Evolutionary conservation across 1,140 invertebrate genomes (phyloP).

Genomic region (Physella acuta): DNA sequence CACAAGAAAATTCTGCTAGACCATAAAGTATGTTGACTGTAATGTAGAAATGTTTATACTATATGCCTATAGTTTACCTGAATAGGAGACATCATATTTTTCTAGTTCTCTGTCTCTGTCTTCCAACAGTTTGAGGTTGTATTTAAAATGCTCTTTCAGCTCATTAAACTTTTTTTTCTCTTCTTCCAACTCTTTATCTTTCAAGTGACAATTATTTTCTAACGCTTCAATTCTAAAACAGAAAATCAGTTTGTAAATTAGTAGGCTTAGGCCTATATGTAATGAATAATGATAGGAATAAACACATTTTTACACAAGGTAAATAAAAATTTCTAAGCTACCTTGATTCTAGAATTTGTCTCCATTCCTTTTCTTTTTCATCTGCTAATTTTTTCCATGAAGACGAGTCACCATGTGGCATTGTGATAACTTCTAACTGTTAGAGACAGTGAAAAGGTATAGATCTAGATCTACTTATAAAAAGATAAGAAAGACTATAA

Average conservation of each 20-base stretch:
- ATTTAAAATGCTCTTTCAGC: conserved; percentile 59
- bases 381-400: conserved; percentile 51
- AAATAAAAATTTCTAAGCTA: conserved; percentile 28
- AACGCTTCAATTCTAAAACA: conserved; percentile 44
- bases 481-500: no score
- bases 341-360: conserved; percentile 52
- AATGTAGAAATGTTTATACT: no score
- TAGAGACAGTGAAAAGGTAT: no score
- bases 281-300: not conserved
- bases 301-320: not conserved
- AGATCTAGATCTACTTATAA: no score
- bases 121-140: conserved; percentile 54
- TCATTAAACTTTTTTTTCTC: conserved; percentile 48
- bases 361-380: conserved; percentile 59
- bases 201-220: conserved; percentile 45
- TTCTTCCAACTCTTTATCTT: conserved; percentile 44
- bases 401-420: conserved; percentile 3
- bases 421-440: not conserved
- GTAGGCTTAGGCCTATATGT: not conserved
- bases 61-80: conserved; percentile 35
- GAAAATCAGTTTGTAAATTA: not conserved
- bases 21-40: no score
- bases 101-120: conserved; percentile 57
- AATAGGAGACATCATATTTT: conserved; percentile 51
- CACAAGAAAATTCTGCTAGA: no score